Percentiles rank a stretch among this genome's conserved stretches.
phyloP scores from a whole-genome alignment of 1,140 invertebrate genomes.

The Scaptomyza hsui region DNA sequence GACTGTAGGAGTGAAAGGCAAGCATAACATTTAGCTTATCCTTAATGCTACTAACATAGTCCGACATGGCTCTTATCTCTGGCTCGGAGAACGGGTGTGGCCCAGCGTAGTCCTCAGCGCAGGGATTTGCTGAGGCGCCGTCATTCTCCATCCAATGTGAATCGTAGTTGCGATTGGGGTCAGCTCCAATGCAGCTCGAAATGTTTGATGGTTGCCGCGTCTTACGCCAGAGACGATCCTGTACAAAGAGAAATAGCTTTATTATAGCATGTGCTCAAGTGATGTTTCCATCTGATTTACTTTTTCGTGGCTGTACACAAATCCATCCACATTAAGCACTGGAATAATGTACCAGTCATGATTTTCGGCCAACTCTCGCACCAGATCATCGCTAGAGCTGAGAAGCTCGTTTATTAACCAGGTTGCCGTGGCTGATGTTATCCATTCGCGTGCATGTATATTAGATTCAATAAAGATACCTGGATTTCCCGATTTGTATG shows the following conservation, averaged over 20 bases:
- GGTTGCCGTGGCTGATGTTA: conserved; percentile 85
- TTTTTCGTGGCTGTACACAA: conserved; percentile 86
- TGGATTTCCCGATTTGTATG: conserved; percentile 85
- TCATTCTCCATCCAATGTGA: conserved; percentile 86
- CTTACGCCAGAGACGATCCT: conserved; percentile 85
- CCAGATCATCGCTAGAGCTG: conserved; percentile 61
- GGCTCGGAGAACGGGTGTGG: conserved; percentile 90
- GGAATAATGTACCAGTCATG: conserved; percentile 89
- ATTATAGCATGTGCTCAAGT: too few relatives aligned
- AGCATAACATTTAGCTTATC: conserved; percentile 85
- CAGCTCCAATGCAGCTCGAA: conserved; percentile 86
- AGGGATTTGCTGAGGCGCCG: conserved; percentile 84
- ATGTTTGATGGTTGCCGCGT: conserved; percentile 77
- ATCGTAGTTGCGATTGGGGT: conserved; percentile 89
- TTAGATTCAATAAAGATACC: conserved; percentile 86
- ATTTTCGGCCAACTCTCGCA: conserved; percentile 81
- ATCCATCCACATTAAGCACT: conserved; percentile 90
- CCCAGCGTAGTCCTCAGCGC: conserved; percentile 89
- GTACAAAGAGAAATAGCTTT: too few relatives aligned
- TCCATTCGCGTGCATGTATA: conserved; percentile 86
- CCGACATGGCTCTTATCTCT: conserved; percentile 87
- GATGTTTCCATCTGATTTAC: conserved; percentile 27
- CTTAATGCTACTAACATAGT: conserved; percentile 85
- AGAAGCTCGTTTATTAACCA: conserved; percentile 85
- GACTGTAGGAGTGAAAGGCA: conserved; percentile 85